Conservation (phyloP, 2,888 invertebrate species). For the Rhimphoctona megacephalus region DNA sequence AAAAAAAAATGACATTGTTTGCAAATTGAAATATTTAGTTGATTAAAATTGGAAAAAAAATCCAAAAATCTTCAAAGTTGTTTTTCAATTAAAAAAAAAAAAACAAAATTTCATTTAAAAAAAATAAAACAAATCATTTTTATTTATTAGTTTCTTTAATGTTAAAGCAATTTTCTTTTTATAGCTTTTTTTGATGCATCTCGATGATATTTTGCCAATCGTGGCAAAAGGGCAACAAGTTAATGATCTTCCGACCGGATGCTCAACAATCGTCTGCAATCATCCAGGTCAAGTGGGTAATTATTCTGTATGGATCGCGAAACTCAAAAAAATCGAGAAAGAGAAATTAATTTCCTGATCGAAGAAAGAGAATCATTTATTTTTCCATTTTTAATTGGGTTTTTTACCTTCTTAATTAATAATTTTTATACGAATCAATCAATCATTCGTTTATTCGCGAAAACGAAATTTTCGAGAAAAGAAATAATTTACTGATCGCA, state of each 20-base stretch:
- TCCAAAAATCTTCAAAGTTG: background rate
- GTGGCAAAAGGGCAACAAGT: conserved; percentile 82
- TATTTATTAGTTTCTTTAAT: background rate
- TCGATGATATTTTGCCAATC: conserved; percentile 92
- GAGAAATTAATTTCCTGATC: background rate
- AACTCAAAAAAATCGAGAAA: background rate
- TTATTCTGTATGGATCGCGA: conserved; percentile 35
- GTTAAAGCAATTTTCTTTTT: conserved; percentile 60
- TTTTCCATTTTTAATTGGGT: background rate
- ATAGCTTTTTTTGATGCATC: conserved; percentile 93
- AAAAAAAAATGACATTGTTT: background rate
- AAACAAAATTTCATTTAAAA: too few species aligned
- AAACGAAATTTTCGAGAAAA: background rate
- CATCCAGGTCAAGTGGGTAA: conserved; percentile 87
- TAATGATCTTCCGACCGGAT: conserved; percentile 88
- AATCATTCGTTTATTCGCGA: too few species aligned
- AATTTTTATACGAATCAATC: too few species aligned
- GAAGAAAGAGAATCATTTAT: background rate
- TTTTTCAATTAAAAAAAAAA: too few species aligned
- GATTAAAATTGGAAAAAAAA: background rate
- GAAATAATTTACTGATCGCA: background rate
- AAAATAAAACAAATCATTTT: too few species aligned
- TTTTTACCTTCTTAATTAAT: background rate
- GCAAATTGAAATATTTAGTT: background rate
- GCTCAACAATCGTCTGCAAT: conserved; percentile 92